Conservation (phyloP, 2,888 invertebrate genomes). For the Perdita meconis region DNA sequence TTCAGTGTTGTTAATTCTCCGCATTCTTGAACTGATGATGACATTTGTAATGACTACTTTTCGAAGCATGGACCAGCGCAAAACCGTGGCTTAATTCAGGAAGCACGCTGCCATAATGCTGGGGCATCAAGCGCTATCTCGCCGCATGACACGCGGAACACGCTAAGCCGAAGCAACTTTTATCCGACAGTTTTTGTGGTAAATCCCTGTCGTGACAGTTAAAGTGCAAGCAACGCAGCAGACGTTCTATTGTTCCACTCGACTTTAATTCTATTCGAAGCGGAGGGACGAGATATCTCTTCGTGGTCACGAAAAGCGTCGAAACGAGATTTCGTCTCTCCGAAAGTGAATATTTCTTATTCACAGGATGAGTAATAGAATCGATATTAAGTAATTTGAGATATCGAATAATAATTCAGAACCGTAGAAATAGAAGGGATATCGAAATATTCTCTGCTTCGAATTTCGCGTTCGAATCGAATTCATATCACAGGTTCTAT, state of each 20-base stretch:
- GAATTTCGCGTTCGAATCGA: not conserved
- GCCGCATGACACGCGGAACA: not conserved
- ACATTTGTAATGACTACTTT: not conserved
- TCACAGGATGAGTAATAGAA: not conserved
- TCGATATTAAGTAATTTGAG: not conserved
- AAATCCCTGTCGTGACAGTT: not conserved
- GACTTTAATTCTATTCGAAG: slow-evolving; percentile 8
- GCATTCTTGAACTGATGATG: not conserved
- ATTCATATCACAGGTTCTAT: not conserved
- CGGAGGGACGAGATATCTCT: not conserved
- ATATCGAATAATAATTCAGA: slow-evolving; percentile 5
- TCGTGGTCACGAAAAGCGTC: too few species aligned
- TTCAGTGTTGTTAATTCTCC: not conserved
- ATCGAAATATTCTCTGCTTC: not conserved
- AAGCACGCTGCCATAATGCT: not conserved
- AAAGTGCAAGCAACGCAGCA: not conserved
- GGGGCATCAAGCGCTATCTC: slow-evolving; percentile 3
- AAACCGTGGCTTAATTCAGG: not conserved
- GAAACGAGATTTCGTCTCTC: not conserved
- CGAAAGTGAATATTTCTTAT: not conserved
- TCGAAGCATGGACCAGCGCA: not conserved
- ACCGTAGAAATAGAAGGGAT: not conserved
- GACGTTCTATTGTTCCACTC: not conserved
- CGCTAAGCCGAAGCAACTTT: slow-evolving; percentile 5
- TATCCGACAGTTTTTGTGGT: slow-evolving; percentile 14